Conservation (phyloP, 2,113 vertebrate species). For the Nothobranchius furzeri region DNA sequence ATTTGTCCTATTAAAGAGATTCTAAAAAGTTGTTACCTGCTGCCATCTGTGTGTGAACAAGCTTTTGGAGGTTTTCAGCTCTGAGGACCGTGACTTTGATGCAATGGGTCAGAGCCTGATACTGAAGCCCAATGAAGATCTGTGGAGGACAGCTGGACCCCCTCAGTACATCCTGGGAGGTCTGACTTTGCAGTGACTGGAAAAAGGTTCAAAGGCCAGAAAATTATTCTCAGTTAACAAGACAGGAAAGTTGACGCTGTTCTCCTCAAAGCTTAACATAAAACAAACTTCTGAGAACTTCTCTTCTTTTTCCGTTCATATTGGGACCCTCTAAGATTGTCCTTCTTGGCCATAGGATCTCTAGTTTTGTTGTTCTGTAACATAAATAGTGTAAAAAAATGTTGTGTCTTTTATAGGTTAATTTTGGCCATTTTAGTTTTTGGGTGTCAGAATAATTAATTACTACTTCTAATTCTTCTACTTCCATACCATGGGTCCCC, state of each 20-base stretch:
- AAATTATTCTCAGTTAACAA: conserved; percentile 14
- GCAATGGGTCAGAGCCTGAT: conserved; percentile 64
- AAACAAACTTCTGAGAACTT: too few relatives aligned
- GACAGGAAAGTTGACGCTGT: not conserved
- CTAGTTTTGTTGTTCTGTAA: too few relatives aligned
- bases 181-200: conserved; percentile 54
- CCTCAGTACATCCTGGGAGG: conserved; percentile 21
- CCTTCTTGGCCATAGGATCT: too few relatives aligned
- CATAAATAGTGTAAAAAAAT: too few relatives aligned
- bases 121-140: conserved; percentile 76
- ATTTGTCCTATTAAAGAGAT: not conserved
- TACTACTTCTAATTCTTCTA: too few relatives aligned
- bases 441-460: too few relatives aligned
- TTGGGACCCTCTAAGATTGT: too few relatives aligned
- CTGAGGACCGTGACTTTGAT: conserved; percentile 78
- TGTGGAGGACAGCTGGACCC: conserved; percentile 23
- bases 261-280: too few relatives aligned
- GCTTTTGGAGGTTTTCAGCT: conserved; percentile 66
- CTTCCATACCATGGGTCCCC: too few relatives aligned
- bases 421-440: too few relatives aligned
- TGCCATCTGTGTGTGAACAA: conserved; percentile 6
- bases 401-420: too few relatives aligned
- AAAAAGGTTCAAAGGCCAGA: conserved; percentile 34
- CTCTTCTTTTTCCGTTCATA: too few relatives aligned
- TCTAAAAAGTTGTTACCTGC: conserved; percentile 63